A percentile compares a stretch with the other conserved stretches of the same genome.
Conservation (phyloP, 2,888 invertebrate genomes). For the Theretra japonica region DNA sequence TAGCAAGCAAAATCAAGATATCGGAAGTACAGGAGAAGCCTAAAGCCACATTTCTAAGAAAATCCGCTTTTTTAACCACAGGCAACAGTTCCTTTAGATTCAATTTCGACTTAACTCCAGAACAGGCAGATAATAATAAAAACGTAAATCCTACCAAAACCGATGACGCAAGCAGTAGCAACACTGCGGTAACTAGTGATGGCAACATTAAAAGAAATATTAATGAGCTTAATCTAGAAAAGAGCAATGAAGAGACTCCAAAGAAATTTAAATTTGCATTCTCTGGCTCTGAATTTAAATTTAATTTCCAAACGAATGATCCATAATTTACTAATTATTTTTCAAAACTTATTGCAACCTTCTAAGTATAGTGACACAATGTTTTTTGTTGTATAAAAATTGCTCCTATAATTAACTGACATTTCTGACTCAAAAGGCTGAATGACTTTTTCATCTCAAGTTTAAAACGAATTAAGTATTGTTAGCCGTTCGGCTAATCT, state of each 20-base stretch:
- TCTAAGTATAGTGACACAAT: not conserved
- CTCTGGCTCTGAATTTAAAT: slow-evolving; percentile 85
- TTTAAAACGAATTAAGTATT: too few relatives aligned
- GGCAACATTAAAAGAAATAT: slow-evolving; percentile 38
- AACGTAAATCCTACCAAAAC: slow-evolving; percentile 36
- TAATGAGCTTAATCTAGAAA: slow-evolving; percentile 39
- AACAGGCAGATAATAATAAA: slow-evolving; percentile 52
- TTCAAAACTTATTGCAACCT: not conserved
- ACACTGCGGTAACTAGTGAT: slow-evolving; percentile 31
- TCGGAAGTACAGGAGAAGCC: slow-evolving; percentile 74
- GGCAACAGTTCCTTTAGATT: slow-evolving; percentile 85
- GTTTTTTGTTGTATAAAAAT: not conserved
- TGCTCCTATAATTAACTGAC: too few relatives aligned
- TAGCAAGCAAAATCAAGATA: slow-evolving; percentile 85
- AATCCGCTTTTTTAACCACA: slow-evolving; percentile 83
- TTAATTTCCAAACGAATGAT: slow-evolving; percentile 85
- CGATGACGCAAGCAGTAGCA: slow-evolving; percentile 34
- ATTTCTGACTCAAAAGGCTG: too few relatives aligned
- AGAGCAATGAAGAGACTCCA: slow-evolving; percentile 43
- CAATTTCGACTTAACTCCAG: slow-evolving; percentile 65
- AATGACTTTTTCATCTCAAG: too few relatives aligned
- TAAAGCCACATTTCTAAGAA: slow-evolving; percentile 89
- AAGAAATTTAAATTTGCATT: slow-evolving; percentile 71
- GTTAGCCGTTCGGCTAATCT: too few relatives aligned
- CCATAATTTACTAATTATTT: slow-evolving; percentile 42